Percentiles rank a stretch among this genome's conserved stretches.
phyloP scores from a whole-genome alignment of 2,888 invertebrate genomes.

The Acanthopleura granulata region DNA sequence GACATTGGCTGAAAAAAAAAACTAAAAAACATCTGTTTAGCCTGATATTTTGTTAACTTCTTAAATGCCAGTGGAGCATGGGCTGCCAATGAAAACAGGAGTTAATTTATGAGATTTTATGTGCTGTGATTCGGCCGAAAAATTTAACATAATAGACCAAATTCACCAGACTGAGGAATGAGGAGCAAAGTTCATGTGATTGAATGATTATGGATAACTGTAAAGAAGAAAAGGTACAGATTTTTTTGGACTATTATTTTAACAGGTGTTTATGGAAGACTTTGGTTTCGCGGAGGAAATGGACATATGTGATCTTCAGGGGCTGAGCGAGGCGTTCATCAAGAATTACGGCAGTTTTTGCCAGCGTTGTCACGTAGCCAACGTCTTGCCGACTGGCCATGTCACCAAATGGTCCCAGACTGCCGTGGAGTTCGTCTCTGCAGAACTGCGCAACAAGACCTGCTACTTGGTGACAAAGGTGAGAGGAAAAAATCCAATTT shows the following conservation, averaged over 20 bases:
- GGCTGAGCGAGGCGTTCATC: constrained; percentile 73
- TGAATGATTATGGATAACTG: too few species aligned
- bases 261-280: constrained; percentile 78
- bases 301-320: constrained; percentile 71
- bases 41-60: too few species aligned
- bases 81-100: too few species aligned
- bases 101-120: too few species aligned
- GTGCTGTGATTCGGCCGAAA: too few species aligned
- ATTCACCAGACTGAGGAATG: too few species aligned
- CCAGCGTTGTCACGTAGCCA: constrained; percentile 78
- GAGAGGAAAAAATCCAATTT: background rate
- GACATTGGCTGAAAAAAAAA: too few species aligned
- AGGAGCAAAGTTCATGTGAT: too few species aligned
- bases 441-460: background rate
- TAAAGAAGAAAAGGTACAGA: too few species aligned
- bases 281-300: constrained; percentile 75
- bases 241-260: constrained; percentile 14
- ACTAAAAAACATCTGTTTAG: too few species aligned
- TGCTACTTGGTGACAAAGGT: constrained; percentile 37
- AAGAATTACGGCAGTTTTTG: constrained; percentile 75
- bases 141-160: too few species aligned
- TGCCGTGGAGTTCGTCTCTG: constrained; percentile 56
- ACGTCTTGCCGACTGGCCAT: constrained; percentile 78
- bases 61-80: too few species aligned
- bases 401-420: constrained; percentile 62